Evolutionary conservation across 2,797 vertebrate genomes (phyloP), one percentile per base, ranked within the genome.

Genomic region (Argyrosomus regius): DNA sequence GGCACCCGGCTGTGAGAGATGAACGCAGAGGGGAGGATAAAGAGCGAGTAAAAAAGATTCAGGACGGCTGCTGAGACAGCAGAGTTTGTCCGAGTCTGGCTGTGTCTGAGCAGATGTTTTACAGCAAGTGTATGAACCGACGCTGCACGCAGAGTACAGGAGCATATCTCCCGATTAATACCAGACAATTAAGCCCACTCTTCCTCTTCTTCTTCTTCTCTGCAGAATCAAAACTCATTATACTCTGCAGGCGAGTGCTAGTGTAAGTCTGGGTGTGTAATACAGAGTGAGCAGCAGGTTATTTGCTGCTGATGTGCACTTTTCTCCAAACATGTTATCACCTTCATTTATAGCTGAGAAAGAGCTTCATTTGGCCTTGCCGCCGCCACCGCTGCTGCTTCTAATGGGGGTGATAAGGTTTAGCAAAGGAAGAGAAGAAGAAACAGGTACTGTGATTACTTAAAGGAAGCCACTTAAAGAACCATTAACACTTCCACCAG

Each of bases 61-160:
- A 5, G 58, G 72, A 54, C 10, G 73, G 71, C 11, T 78, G 85
- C 88, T 88, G 80, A 90, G 77, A 6, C 84, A 88, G 89, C 86
- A 79, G 78, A 73, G 77, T 57, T 31, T 31, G 70, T 26, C 48
- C 20, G 49, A 41, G 67, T 67, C 60, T 57, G 64, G 26, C 61
- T 70, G 58, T 7, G 77, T 48, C 26, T 60, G 53, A 69, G 80
- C 69, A 72, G 66, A 79, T 61, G 77, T 84, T 63, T 75, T 39
- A 59, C 70, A 64, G 53, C 80, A 8, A 39, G 49, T 0, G 20
- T 53, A 13, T 3, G 28, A 70, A 68, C 13, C 49, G 14, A 45
- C 60, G 1, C n/a, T 41, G 62, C 17, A 8, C 67, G 65, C 20
- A 45, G 63, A 73, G 35, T n/a, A 49, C 1, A 45, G 64, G 60